Evolutionary conservation across 1,140 invertebrate species (phyloP), one percentile per base, ranked within the genome.

Genomic region (Pseudomyrmex pallidus): DNA sequence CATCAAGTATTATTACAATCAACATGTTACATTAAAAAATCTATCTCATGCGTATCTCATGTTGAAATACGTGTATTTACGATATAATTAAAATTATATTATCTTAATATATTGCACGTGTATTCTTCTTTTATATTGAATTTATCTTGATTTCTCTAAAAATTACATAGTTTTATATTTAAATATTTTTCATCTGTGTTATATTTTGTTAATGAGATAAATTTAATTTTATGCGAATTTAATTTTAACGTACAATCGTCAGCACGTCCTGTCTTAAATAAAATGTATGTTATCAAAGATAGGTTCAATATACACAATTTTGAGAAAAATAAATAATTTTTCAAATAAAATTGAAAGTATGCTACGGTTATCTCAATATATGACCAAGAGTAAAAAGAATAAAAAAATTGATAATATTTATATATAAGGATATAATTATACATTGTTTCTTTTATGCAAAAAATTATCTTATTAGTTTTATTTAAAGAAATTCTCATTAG

Each of bases 21-120:
- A 63, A 74, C 13, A 35, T 50, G 1, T 74, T 63, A n/a, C 22
- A 48, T 62, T 35, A 7, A 35, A 22, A 63, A 63, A 63, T n/a
- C 46, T 46, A 74, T 74, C 46, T 54, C 22, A 56, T 15, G 13
- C 46, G 35, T 48, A 63, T 2, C 10, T 44, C 10, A 25, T 22
- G 50, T 50, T 46, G 44, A 74, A 63, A 74, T 17, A 63, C 17
- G 44, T 2, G 72, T 63, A 63, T 74, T 74, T 74, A 63, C 20
- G 12, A 48, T 74, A 63, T 10, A 10, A 8, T 62, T 62, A 2
- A 13, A 22, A 15, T 25, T 44, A 13, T 2, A 50, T 50, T 50
- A 74, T 15, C 63, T 74, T 63, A 74, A 50, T 15, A 2, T n/a
- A 20, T 74, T 25, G 9, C 46, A 12, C 35, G 5, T 48, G 44